Percentiles rank a stretch among this genome's conserved stretches.
Evolutionary conservation across 2,797 vertebrate genomes (phyloP).

Genomic region (Peromyscus nudipes): DNA sequence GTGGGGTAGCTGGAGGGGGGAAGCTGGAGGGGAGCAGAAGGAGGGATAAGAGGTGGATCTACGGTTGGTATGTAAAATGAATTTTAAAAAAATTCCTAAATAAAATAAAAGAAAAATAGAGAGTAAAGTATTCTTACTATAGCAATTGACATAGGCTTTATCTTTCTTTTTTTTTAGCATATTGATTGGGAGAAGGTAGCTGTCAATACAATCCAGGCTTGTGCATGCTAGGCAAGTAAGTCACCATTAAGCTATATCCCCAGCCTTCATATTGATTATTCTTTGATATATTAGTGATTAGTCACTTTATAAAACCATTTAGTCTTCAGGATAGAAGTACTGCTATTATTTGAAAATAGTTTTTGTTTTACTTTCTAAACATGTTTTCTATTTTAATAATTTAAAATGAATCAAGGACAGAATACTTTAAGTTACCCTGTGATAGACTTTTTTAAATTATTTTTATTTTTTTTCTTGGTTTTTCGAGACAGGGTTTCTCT

Average conservation of each 20-base stretch:
- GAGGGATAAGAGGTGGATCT: no score
- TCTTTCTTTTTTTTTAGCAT: slow-evolving; percentile 12
- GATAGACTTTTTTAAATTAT: slow-evolving; percentile 10
- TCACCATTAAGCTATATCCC: background rate
- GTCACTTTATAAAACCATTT: slow-evolving; percentile 24
- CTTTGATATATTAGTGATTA: slow-evolving; percentile 39
- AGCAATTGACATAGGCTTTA: slow-evolving; percentile 17
- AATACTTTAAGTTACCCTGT: slow-evolving; percentile 18
- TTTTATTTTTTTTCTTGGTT: no score
- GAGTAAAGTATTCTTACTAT: slow-evolving; percentile 34
- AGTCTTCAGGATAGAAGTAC: slow-evolving; percentile 18
- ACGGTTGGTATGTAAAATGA: no score
- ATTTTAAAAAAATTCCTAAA: no score
- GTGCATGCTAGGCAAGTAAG: background rate
- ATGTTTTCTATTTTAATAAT: slow-evolving; percentile 59
- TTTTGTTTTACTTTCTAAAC: slow-evolving; percentile 41
- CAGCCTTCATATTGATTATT: background rate
- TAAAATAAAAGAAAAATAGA: no score
- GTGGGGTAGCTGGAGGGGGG: no score
- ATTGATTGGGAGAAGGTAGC: background rate
- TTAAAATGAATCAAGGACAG: slow-evolving; percentile 41
- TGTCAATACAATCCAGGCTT: background rate
- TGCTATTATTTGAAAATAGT: background rate
- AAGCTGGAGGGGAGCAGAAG: no score
- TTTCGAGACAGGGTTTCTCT: no score